Evolutionary conservation across 1,140 invertebrate genomes (phyloP), one percentile per base, ranked within the genome.

Genomic region (Cherax destructor): DNA sequence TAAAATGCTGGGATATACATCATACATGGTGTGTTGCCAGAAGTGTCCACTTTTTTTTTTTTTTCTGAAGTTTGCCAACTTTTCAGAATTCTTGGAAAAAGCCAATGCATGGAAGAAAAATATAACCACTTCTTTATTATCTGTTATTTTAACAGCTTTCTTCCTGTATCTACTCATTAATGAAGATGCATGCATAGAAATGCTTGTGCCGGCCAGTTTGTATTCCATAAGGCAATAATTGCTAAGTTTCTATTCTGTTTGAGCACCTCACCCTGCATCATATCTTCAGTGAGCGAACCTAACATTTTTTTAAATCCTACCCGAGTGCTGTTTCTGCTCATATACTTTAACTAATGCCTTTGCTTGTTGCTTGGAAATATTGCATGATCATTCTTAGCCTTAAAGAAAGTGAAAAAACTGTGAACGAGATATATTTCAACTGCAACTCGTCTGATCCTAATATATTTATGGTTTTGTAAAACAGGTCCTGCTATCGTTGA

Each of bases 401-500:
- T 74, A 74, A 74, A 74, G 69, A 11, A 7, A 30, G 24, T 65
- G 61, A 65, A 65, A 65, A 10, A 65, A 21, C 6, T 74, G 18
- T 24, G 21, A 30, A 41, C 69, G 3, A 7, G 30, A 10, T 30
- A 10, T 30, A 74, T 21, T 74, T 9, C 3, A 52, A 5, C 7
- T 50, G 18, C 41, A n/a, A 3, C 18, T 78, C 24, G 24, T 24
- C n/a, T 61, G 50, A 83, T 30, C 1, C 16, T 69, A 83, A 10
- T 30, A 30, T 74, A 30, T 74, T 74, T 30, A 6, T 7, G n/a
- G 30, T 74, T 30, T 10, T 30, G 24, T 30, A 24, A 30, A 9
- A 83, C 59, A 91, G 89, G 89, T 91, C 89, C 89, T 79, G 83
- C 89, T 10, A 91, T 91, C 56, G 83, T 91, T 41, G 89, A 91